Evolutionary conservation across 2,113 vertebrate genomes (phyloP), one percentile per base, ranked within the genome.

Genomic region (Neoarius graeffei): DNA sequence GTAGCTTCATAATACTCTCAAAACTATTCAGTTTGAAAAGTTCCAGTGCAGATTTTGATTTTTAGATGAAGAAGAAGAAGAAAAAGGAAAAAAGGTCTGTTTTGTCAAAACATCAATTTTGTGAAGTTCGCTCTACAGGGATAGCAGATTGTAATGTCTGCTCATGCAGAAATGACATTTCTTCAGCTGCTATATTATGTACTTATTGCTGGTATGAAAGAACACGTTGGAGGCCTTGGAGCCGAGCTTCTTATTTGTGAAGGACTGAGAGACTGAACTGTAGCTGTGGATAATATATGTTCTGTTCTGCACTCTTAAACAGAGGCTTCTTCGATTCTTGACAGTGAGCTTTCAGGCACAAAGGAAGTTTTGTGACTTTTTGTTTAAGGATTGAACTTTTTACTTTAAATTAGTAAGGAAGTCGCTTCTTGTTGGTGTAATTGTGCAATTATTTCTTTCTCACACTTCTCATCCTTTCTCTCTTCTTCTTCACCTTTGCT

Each of bases 91-190:
- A 13, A 52, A 4, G 11, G 9, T 4, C 25, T 0, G 66, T 71
- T 84, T 84, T 54, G 66, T 69, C 15, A 25, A 71, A 71, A 71
- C 20, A 57, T 71, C 27, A 50, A 85, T 84, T 84, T 69, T 30
- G 64, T 69, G 83, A 84, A 84, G 66, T 66, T 69, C 27, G 10
- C 17, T 54, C 64, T 69, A 30, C 64, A 84, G 64, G 64, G 50
- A 84, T 54, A n/a, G 15, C n/a, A 56, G 50, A 56, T 54, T 84
- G 83, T 69, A 56, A 23, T 56, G 83, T 67, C 62, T 67, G n/a
- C 25, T 60, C 27, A 54, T 69, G 62, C 48, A 84, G 62, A 85
- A 85, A 85, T 73, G 83, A 57, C 83, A 67, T 71, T 71, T 69
- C 62, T 69, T 84, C 42, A 19, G 50, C 52, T 73, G 50, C 19